These are phyloP conservation scores for Zaprionus ghesquierei DNA, from an alignment of 1,140 invertebrate species.

Conservation along the genomic window DNA sequence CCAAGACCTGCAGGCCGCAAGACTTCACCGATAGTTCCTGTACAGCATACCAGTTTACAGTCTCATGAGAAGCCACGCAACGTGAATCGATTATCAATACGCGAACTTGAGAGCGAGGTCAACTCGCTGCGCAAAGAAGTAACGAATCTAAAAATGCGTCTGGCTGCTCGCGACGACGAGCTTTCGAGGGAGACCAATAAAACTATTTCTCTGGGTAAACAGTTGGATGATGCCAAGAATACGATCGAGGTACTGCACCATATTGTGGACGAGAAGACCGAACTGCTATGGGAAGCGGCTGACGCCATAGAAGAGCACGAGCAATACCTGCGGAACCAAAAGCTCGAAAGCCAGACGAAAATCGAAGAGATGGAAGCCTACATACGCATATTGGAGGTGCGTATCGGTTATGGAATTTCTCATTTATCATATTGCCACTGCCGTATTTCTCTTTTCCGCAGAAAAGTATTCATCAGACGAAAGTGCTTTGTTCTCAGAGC, in stretches of 20 bases:
- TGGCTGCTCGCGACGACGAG: not conserved
- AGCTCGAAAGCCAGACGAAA: not conserved
- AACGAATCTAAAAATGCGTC: not conserved
- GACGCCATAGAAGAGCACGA: not conserved
- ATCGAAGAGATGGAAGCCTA: not conserved
- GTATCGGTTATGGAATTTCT: not conserved
- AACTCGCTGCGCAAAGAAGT: not conserved
- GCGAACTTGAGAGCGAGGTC: not conserved
- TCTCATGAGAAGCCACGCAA: not conserved
- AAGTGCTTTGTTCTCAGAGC: not conserved
- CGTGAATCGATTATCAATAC: not conserved
- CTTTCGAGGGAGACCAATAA: not conserved
- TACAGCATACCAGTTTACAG: not conserved
- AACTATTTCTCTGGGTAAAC: not conserved
- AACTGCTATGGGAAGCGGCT: not conserved
- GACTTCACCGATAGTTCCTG: not conserved
- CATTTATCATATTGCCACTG: not conserved
- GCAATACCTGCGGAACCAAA: not conserved
- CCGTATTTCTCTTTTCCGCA: not conserved
- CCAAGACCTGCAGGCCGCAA: too few relatives aligned
- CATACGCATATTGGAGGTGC: not conserved
- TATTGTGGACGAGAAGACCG: not conserved
- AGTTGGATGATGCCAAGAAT: not conserved
- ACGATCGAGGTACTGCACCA: not conserved
- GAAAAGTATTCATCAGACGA: not conserved